Base-by-base conservation (phyloP, 2,113 vertebrate species). In the Neogale vison region DNA sequence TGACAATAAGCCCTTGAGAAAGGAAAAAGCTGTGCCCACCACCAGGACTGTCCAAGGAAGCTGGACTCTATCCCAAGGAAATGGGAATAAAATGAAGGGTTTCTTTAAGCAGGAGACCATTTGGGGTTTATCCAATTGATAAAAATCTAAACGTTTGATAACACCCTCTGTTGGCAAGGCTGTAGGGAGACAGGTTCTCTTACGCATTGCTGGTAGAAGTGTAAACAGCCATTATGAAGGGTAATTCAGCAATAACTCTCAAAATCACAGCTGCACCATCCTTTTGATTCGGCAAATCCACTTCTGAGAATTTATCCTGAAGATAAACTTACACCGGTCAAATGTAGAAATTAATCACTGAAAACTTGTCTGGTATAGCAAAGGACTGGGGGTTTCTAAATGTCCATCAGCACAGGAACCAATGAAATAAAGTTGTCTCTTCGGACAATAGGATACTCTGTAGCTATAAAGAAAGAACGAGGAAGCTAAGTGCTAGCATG, bases 141-240 rank as follows among this genome's bases (percentile, higher is more conserved):
- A 57, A 80, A 42, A 69, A 29, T n/a, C 57, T 42, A 6, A 36
- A 24, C 1, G 10, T 47, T 23, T 18, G 59, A 34, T 34, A 34
- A 12, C 55, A 24, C 26, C 5, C 31, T 39, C 67, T 55, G 26
- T 7, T 24, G 45, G 9, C 6, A 5, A 39, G 36, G 45, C 55
- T 10, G 1, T 14, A n/a, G 50, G 57, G 50, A 82, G 36, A 67
- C 10, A 0, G 10, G 14, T 42, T 34, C 3, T 23, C 61, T 10
- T 3, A 4, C 0, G 31, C 3, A 0, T 34, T 26, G 6, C 29
- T 21, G 9, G 57, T 52, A 52, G n/a, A 76, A 47, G 12, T 24
- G 0, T 10, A 42, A 6, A 65, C 61, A 5, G 0, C 55, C 5
- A 0, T 20, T 1, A 0, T 15, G 34, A 61, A 45, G 47, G 23